Conservation (phyloP, 2,113 vertebrate genomes). For the Sinocyclocheilus rhinocerous region DNA sequence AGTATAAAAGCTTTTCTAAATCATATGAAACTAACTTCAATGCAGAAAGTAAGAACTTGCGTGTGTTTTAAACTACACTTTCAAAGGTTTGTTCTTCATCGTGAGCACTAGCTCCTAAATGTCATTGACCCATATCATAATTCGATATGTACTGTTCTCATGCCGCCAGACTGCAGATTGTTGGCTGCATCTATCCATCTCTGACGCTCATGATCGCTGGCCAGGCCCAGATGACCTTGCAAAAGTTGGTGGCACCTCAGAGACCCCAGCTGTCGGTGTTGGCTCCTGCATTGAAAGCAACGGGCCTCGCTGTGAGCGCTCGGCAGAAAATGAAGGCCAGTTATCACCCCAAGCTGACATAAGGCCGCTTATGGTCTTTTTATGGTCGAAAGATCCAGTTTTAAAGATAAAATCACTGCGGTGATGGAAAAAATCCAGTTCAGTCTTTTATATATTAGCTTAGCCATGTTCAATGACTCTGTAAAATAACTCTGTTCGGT, state of each 20-base stretch:
- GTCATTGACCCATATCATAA: neutral
- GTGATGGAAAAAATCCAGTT: neutral
- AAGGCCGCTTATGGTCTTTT: neutral
- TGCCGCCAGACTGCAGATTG: neutral
- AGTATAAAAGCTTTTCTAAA: no score
- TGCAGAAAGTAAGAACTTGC: no score
- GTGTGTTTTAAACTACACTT: no score
- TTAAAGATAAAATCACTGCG: conserved; percentile 11
- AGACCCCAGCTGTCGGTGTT: conserved; percentile 49
- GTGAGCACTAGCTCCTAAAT: neutral
- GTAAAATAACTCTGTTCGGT: no score
- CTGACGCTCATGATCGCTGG: conserved; percentile 19
- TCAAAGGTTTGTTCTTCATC: neutral
- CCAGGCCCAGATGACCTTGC: conserved; percentile 48
- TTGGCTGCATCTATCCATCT: conserved; percentile 7
- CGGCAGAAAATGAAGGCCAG: neutral
- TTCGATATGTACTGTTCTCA: neutral
- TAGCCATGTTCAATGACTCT: neutral
- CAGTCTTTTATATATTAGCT: neutral
- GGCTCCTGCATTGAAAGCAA: conserved; percentile 20
- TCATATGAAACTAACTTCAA: no score
- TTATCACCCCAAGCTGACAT: conserved; percentile 9
- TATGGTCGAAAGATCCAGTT: neutral
- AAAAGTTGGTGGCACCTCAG: conserved; percentile 42
- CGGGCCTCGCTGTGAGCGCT: neutral